Base-by-base conservation (phyloP, 2,888 invertebrate species). In the Sepioteuthis lessoniana region DNA sequence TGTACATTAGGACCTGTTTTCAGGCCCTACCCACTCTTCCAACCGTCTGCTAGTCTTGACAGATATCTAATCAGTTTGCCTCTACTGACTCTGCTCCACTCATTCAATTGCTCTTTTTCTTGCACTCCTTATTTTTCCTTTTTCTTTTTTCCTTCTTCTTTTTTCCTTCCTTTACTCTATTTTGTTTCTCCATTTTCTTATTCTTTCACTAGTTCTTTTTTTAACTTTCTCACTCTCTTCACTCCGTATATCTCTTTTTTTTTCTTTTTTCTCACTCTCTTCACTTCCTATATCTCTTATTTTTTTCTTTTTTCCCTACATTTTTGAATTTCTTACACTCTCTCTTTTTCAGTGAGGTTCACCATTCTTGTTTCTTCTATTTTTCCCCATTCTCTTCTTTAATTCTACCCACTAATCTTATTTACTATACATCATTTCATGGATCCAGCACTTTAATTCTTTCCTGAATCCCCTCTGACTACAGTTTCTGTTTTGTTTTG, bases 21-120 rank as follows among this genome's bases (percentile, higher is more conserved):
- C 35, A n/a, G 13, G 3, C 31, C n/a, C 35, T 4, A 10, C 13
- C 35, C n/a, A 60, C 31, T 8, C 31, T 60, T 25, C 31, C 21
- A 60, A 28, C n/a, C 19, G 76, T 21, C 76, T 76, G 76, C 76
- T 35, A 25, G 76, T 76, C 76, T 76, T 76, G 76, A 76, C 76
- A n/a, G 76, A 31, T 76, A 76, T 76, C 76, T 76, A 76, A 76
- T 76, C 76, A 76, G 76, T 76, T 76, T 35, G n/a, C 76, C 76
- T 76, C 35, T n/a, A 76, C 76, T 76, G n/a, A 35, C 35, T 76
- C 76, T 13, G 76, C 76, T 35, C 35, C 35, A 16, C 35, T 76
- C 76, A 76, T 13, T 76, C n/a, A 76, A 76, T 76, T n/a, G n/a
- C n/a, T 76, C 76, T 35, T n/a, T 76, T 31, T 35, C 76, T 76